Percentiles rank a stretch among this genome's conserved stretches.
These are phyloP conservation scores for Xenopus borealis DNA, from an alignment of 2,113 vertebrate species.

Conservation along the genomic window DNA sequence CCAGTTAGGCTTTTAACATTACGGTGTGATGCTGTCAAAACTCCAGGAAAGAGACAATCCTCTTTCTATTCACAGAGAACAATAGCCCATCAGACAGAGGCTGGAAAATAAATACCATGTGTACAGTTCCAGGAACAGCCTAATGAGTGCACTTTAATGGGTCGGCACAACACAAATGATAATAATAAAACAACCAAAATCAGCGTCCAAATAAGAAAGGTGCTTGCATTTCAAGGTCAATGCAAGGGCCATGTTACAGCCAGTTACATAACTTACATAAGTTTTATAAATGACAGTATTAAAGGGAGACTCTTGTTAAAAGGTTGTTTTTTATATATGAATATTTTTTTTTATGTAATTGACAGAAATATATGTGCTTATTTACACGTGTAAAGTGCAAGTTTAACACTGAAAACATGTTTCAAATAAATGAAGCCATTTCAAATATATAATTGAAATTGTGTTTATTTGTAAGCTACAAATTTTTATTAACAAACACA, in stretches of 20 bases:
- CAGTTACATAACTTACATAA: background rate
- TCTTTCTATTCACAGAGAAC: conserved; percentile 7
- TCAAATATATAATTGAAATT: too few species aligned
- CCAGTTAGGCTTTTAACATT: conserved; percentile 4
- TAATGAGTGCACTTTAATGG: conserved; percentile 50
- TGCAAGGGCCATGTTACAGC: background rate
- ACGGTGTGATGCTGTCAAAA: conserved; percentile 7
- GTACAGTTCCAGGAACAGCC: conserved; percentile 44
- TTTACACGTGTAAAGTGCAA: too few species aligned
- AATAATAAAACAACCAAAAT: conserved; percentile 3
- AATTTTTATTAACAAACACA: too few species aligned
- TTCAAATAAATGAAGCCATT: too few species aligned
- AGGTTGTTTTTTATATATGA: too few species aligned
- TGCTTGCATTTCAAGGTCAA: background rate
- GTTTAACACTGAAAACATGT: too few species aligned
- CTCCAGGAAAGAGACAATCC: conserved; percentile 1
- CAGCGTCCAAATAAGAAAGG: background rate
- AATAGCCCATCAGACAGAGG: conserved; percentile 33
- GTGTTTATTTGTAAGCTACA: too few species aligned
- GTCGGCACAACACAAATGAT: conserved; percentile 1
- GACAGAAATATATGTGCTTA: too few species aligned
- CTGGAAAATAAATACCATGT: conserved; percentile 52
- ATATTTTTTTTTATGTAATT: too few species aligned
- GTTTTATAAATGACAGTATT: background rate
- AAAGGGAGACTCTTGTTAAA: background rate